A percentile compares a stretch with the other conserved stretches of the same genome.
Evolutionary conservation across 2,113 vertebrate species (phyloP).

Genomic region (Psittacula cyanocephala): DNA sequence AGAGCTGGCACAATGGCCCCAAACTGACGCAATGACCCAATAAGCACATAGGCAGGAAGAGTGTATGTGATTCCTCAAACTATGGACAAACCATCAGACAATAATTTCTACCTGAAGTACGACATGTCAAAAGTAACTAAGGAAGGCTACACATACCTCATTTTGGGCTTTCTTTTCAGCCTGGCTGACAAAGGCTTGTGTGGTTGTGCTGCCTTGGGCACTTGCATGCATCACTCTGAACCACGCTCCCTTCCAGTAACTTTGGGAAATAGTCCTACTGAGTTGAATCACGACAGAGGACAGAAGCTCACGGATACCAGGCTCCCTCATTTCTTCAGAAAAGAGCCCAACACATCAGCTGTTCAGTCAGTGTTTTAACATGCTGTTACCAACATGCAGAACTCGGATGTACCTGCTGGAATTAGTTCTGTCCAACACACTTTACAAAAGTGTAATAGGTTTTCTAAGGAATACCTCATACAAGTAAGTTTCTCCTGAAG

Average conservation of each 20-base stretch:
- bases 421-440: neutral
- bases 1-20: neutral
- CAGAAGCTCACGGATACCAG: neutral
- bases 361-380: neutral
- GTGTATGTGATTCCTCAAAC: neutral
- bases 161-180: neutral
- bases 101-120: neutral
- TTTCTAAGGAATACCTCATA: neutral
- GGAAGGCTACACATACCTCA: neutral
- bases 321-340: neutral
- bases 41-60: neutral
- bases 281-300: neutral
- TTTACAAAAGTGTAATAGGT: neutral
- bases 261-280: neutral
- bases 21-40: neutral
- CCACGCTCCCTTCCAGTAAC: neutral
- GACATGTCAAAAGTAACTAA: neutral
- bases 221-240: neutral
- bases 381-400: neutral
- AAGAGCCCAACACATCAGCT: neutral
- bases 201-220: neutral
- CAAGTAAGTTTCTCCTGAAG: neutral
- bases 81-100: neutral
- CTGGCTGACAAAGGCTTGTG: neutral
- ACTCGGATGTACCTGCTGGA: rapidly evolving